Evolutionary conservation across 2,888 invertebrate species (phyloP).

Genomic region (Camptogramma bilineatum): DNA sequence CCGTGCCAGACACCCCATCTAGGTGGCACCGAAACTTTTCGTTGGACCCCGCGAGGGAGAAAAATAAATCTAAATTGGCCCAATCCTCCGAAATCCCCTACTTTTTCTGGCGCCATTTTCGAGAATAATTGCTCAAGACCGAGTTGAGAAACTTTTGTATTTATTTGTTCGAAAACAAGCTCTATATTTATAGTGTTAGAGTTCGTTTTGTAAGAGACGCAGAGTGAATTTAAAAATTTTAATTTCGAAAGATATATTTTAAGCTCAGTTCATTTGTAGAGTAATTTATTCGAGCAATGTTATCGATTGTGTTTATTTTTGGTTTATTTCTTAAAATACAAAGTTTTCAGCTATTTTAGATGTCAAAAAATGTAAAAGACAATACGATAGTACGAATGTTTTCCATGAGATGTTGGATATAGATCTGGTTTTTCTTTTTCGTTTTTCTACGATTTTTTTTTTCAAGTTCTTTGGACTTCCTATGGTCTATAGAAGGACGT

Average conservation of each 20-base stretch:
- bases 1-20: constrained; percentile 48
- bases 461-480: too few relatives aligned
- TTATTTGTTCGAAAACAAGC: constrained; percentile 43
- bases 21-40: constrained; percentile 74
- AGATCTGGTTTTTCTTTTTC: too few relatives aligned
- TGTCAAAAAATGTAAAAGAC: too few relatives aligned
- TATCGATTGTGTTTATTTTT: constrained; percentile 29
- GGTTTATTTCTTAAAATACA: not conserved
- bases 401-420: too few relatives aligned
- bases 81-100: constrained; percentile 81
- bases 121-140: constrained; percentile 77
- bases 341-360: not conserved
- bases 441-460: too few relatives aligned
- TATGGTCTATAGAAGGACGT: too few relatives aligned
- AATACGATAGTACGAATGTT: too few relatives aligned
- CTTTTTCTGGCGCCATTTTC: constrained; percentile 81
- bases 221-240: constrained; percentile 58
- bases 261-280: constrained; percentile 54
- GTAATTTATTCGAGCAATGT: constrained; percentile 55
- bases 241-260: constrained; percentile 62
- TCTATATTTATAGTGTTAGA: constrained; percentile 7
- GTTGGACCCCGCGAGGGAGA: constrained; percentile 70
- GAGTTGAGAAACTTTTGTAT: constrained; percentile 67
- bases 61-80: constrained; percentile 84
- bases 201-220: constrained; percentile 28